Percentiles rank a stretch among this genome's conserved stretches.
phyloP scores from a whole-genome alignment of 2,797 vertebrate genomes.

The Epinephelus malabaricus region DNA sequence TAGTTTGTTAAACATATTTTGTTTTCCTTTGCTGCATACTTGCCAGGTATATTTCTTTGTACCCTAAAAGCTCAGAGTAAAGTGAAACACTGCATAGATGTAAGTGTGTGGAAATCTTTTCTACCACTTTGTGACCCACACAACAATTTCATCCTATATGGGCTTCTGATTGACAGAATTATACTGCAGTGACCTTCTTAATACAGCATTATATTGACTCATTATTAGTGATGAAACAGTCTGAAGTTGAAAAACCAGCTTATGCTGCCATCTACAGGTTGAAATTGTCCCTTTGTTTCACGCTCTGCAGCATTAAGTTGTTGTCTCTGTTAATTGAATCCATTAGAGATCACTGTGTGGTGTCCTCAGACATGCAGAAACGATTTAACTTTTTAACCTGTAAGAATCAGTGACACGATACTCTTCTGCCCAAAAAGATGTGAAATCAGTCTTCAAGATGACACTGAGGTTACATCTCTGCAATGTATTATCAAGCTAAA shows the following conservation, averaged over 20 bases:
- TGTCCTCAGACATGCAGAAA: neutral
- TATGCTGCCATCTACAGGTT: conserved; percentile 24
- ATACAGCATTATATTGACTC: neutral
- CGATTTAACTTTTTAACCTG: neutral
- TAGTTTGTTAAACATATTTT: neutral
- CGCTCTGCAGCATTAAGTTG: neutral
- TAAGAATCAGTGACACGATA: neutral
- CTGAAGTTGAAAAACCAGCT: neutral
- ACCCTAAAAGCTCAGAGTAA: no score
- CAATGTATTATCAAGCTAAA: neutral
- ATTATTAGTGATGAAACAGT: neutral
- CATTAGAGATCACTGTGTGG: neutral
- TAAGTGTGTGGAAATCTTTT: no score
- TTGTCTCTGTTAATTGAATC: neutral
- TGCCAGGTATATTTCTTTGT: neutral
- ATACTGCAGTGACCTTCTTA: neutral
- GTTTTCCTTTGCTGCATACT: conserved; percentile 1
- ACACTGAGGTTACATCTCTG: neutral
- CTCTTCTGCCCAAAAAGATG: neutral
- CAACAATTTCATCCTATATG: neutral
- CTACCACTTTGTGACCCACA: neutral
- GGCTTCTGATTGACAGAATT: neutral
- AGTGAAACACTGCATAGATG: no score
- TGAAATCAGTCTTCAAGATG: neutral
- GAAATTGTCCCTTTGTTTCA: neutral